These are phyloP conservation scores for Xanthia icteritia DNA, from an alignment of 2,888 invertebrate genomes.

Conservation along the genomic window DNA sequence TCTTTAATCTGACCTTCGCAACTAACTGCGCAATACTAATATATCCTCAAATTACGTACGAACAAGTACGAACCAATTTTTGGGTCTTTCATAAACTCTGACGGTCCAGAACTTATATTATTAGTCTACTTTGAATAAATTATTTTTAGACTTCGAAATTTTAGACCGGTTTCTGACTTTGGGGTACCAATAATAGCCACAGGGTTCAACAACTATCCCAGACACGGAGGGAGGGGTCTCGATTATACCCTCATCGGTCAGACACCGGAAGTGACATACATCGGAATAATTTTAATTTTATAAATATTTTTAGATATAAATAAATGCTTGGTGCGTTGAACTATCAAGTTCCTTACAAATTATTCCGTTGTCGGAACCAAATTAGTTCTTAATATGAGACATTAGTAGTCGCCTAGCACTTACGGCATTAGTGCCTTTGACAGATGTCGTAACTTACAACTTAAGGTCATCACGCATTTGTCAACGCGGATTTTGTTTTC, in stretches of 20 bases:
- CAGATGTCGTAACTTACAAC: constrained; percentile 11
- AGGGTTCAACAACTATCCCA: neutral
- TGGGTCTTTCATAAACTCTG: neutral
- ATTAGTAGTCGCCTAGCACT: constrained; percentile 17
- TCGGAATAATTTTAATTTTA: neutral
- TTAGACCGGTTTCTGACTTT: constrained; percentile 12
- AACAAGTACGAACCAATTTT: neutral
- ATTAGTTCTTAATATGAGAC: constrained; percentile 11
- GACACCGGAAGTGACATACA: constrained; percentile 9
- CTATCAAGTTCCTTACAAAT: neutral
- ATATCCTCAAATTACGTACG: constrained; percentile 14
- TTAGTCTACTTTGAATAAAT: neutral
- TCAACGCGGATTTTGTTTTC: constrained; percentile 15
- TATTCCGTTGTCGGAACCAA: neutral
- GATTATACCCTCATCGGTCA: neutral
- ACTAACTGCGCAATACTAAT: neutral
- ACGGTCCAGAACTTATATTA: constrained; percentile 13
- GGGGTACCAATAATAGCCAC: neutral
- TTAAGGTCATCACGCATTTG: constrained; percentile 37
- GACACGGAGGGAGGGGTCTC: neutral
- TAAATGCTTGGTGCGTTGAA: neutral
- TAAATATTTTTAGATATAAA: neutral
- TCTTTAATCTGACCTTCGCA: neutral
- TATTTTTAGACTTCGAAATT: constrained; percentile 5
- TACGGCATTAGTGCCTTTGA: constrained; percentile 9